Evolutionary conservation across 2,888 invertebrate species (phyloP).

Genomic region (Empis livida): DNA sequence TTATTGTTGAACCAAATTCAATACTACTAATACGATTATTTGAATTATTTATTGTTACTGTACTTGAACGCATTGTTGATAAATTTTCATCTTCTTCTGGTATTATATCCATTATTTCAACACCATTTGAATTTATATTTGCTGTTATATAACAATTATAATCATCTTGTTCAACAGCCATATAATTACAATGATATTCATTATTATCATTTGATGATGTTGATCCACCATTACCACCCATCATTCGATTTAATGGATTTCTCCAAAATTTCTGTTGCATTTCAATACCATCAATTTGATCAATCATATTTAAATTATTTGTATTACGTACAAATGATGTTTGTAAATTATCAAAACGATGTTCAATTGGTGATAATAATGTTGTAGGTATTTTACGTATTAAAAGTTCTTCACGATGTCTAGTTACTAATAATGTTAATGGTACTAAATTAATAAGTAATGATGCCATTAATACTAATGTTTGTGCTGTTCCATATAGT

Average conservation of each 20-base stretch:
- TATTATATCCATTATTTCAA: constrained; percentile 36
- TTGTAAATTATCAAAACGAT: constrained; percentile 10
- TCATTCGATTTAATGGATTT: constrained; percentile 22
- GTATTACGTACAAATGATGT: not conserved
- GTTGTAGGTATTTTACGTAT: not conserved
- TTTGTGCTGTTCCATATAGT: constrained; percentile 32
- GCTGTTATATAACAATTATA: constrained; percentile 16
- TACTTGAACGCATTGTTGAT: constrained; percentile 31
- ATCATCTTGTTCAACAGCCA: constrained; percentile 14
- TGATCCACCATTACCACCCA: constrained; percentile 7
- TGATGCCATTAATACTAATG: constrained; percentile 31
- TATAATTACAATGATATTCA: constrained; percentile 28
- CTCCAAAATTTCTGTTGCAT: constrained; percentile 25
- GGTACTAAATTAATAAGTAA: constrained; percentile 32
- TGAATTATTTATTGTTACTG: constrained; percentile 27
- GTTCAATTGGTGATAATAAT: not conserved
- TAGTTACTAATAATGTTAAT: constrained; percentile 29
- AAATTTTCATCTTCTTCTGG: constrained; percentile 31
- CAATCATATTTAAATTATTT: constrained; percentile 21
- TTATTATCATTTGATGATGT: constrained; percentile 20
- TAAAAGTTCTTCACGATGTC: constrained; percentile 24
- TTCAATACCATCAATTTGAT: constrained; percentile 33
- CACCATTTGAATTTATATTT: constrained; percentile 33
- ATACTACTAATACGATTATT: constrained; percentile 15
- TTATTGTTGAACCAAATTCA: constrained; percentile 20